Base-by-base conservation (phyloP, 2,797 vertebrate species). In the Phyllotis vaccarum region DNA sequence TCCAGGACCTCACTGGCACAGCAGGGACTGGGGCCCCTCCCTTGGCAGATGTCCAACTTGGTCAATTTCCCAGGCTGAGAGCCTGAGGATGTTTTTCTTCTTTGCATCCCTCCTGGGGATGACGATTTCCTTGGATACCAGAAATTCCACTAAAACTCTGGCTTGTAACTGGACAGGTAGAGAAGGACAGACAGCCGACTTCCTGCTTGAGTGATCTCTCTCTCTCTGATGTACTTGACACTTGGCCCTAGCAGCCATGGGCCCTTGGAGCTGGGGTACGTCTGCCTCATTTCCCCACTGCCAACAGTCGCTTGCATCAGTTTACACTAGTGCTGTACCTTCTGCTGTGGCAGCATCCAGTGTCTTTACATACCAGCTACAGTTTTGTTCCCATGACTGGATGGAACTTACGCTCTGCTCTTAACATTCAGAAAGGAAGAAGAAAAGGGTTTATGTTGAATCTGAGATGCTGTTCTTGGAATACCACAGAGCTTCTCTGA, bases 31-130 rank as follows among this genome's bases (percentile, higher is more conserved):
- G 2, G 8, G 64, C 40, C 86, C 74, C 86, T 76, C 94, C 95
- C 78, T 93, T 96, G 95, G 95, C 96, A 56, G 46, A 19, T 76
- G 90, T 34, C 93, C 83, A 49, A 43, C 52, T 90, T 95, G 94
- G 78, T 95, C 31, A 52, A 27, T 90, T 94, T 93, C 92, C 96
- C 46, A 2, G 83, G 78, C 91, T 79, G 12, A 4, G 58, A 86
- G 82, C 22, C 92, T n/a, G 76, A 46, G 40, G 85, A 64, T 68
- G 2, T 75, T 90, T 13, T 86, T 62, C 66, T 75, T 94, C 75
- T 92, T 64, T 54, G 49, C 4, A 14, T 93, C 91, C 78, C 62
- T 91, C 68, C 64, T 89, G 72, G 87, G 94, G 62, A 34, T 31
- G 40, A n/a, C 90, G 40, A 75, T 78, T 85, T 81, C 91, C 62